phyloP scores from a whole-genome alignment of 2,888 invertebrate species.

The Platerodrilus igneus region DNA sequence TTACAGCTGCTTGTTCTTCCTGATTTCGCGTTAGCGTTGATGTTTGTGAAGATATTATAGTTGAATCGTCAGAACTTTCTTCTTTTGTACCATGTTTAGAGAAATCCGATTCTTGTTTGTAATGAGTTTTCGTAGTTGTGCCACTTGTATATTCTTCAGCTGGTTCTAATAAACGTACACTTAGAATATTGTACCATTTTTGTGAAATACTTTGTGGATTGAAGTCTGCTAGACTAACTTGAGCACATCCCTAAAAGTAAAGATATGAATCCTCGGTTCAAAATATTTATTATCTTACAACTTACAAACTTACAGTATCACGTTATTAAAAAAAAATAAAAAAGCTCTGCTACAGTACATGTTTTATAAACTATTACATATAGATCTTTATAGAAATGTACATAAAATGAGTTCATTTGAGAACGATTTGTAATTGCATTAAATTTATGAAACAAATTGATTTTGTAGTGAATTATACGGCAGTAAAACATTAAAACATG shows the following conservation, averaged over 20 bases:
- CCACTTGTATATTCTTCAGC: conserved; percentile 40
- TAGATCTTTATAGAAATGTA: too few relatives aligned
- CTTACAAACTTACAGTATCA: too few relatives aligned
- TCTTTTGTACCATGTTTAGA: conserved; percentile 56
- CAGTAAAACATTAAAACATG: too few relatives aligned
- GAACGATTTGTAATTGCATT: too few relatives aligned
- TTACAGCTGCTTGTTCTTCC: conserved; percentile 54
- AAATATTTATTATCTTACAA: too few relatives aligned
- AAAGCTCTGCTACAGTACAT: too few relatives aligned
- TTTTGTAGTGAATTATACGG: too few relatives aligned
- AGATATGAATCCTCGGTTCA: too few relatives aligned
- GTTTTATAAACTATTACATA: too few relatives aligned
- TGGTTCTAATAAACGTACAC: conserved; percentile 72
- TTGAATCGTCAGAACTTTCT: conserved; percentile 95
- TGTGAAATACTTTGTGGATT: conserved; percentile 74
- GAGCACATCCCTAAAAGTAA: conserved; percentile 77
- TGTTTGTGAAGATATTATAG: conserved; percentile 93
- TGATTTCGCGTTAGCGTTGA: conserved; percentile 91
- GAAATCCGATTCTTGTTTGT: conserved; percentile 53
- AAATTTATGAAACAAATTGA: too few relatives aligned
- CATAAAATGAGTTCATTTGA: too few relatives aligned
- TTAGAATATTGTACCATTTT: conserved; percentile 94
- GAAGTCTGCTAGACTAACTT: conserved; percentile 94
- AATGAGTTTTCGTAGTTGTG: conserved; percentile 34
- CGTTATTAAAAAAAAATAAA: too few relatives aligned